These are phyloP conservation scores for Speoplatyrhinus poulsoni DNA, from an alignment of 2,113 vertebrate genomes.

Conservation along the genomic window DNA sequence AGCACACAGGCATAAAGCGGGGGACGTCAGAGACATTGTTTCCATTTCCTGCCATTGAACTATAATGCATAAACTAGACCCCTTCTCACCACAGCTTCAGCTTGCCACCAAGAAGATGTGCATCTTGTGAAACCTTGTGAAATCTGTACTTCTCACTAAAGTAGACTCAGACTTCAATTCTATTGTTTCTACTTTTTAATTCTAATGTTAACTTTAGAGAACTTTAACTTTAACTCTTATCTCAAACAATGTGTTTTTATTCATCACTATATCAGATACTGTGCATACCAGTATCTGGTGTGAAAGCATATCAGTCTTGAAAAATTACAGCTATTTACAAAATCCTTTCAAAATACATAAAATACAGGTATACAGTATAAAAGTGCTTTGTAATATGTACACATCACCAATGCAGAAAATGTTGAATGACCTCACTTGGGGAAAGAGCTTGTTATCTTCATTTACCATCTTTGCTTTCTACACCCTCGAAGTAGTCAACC, in stretches of 20 bases:
- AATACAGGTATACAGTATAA: too few relatives aligned
- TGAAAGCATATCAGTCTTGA: too few relatives aligned
- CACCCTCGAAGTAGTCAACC: constrained; percentile 50
- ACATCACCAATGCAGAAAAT: accelerated
- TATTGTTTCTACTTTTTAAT: background rate
- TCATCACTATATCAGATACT: too few relatives aligned
- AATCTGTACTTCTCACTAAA: background rate
- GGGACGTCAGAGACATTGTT: constrained; percentile 20
- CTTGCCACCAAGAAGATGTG: background rate
- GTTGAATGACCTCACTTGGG: background rate
- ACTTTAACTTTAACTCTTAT: background rate
- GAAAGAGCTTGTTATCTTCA: background rate
- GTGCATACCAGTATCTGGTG: too few relatives aligned
- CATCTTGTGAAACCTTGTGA: background rate
- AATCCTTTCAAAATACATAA: too few relatives aligned
- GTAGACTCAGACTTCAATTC: background rate
- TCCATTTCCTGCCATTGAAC: constrained; percentile 60
- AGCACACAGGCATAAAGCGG: too few relatives aligned
- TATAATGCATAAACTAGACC: constrained; percentile 1
- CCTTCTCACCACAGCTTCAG: constrained; percentile 44
- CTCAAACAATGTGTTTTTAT: background rate
- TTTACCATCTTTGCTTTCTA: constrained; percentile 32
- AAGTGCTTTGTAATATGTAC: background rate
- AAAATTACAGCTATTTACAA: too few relatives aligned
- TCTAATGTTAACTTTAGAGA: background rate